Evolutionary conservation across 2,888 invertebrate species (phyloP), one percentile per base, ranked within the genome.

Genomic region (Leptogaster cylindrica): DNA sequence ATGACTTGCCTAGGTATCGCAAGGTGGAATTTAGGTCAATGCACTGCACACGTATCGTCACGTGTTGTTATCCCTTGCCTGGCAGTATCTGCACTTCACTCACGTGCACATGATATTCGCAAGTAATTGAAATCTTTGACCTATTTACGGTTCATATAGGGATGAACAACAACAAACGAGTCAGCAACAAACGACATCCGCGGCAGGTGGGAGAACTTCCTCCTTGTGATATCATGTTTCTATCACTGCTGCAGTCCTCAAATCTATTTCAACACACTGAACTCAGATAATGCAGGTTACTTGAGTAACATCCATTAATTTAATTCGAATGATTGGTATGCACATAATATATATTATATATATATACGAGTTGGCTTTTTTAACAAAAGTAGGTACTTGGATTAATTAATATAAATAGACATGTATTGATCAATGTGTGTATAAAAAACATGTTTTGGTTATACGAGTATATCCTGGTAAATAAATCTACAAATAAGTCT

Each of bases 51-150:
- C 55, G 55, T 55, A 55, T 36, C 55, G 39, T 55, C 55, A 55
- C 55, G 55, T 55, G 55, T 39, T 55, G 33, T 39, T 23, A 55
- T 55, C 55, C 55, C 23, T 23, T 55, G 33, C n/a, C 39, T 25
- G 39, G 39, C 55, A 55, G 36, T 55, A 55, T 39, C 23, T 55
- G 39, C 55, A 55, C 55, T 36, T 55, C 16, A 20, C 23, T 36
- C 55, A 20, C 36, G 23, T 18, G 52, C 33, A 52, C 28, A 52
- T 31, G 31, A 23, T 55, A n/a, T 39, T 36, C 55, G 20, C 55
- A 20, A 31, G 33, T 61, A 61, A 61, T 61, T 61, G 44, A 61
- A 61, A 44, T 61, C 61, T 44, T 31, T 61, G 61, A 61, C 61
- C 61, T 44, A 61, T 61, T 61, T 61, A 61, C 61, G 44, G 25